Base-by-base conservation (phyloP, 2,797 vertebrate genomes). In the Cynopterus sphinx region DNA sequence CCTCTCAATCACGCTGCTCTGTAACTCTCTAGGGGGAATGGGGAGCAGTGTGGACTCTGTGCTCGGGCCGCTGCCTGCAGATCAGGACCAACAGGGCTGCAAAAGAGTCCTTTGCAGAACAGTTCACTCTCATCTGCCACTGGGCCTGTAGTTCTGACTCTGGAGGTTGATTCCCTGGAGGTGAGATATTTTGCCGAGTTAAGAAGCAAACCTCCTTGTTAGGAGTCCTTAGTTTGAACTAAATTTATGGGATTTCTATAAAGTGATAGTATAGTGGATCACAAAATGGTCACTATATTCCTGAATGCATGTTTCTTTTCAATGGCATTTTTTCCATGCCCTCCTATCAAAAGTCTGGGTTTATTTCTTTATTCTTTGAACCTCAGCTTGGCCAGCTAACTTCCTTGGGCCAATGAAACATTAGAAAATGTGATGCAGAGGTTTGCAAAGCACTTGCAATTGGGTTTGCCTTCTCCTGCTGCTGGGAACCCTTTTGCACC, bases 321-420 rank as follows among this genome's bases (percentile, higher is more conserved):
- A 49, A 21, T 41, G 51, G 43, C 6, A 68, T 28, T 55, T 77
- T 77, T 65, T 21, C 57, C 36, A 31, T 21, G 3, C 57, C 57
- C 5, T 59, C 8, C 28, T 15, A 68, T 53, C 9, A 57, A 83
- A 84, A 46, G 17, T 21, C 41, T 78, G 28, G 36, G 9, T 75
- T 70, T 61, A 77, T 88, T 73, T 95, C 13, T 86, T 22, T 70
- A 2, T 65, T 5, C n/a, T 75, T 93, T 49, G 49, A 79, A 41
- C 7, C 63, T 78, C 26, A 39, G 31, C 6, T 31, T 59, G 51
- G 21, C 11, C 36, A 17, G 24, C 15, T 73, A 87, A 21, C 16
- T 59, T 92, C 33, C 36, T 87, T 78, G 75, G 75, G 46, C 26
- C 24, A 39, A 55, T 22, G 41, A 17, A 15, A 75, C 49, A 67